phyloP scores from a whole-genome alignment of 2,797 vertebrate species.

The Coccyzus lansbergi region DNA sequence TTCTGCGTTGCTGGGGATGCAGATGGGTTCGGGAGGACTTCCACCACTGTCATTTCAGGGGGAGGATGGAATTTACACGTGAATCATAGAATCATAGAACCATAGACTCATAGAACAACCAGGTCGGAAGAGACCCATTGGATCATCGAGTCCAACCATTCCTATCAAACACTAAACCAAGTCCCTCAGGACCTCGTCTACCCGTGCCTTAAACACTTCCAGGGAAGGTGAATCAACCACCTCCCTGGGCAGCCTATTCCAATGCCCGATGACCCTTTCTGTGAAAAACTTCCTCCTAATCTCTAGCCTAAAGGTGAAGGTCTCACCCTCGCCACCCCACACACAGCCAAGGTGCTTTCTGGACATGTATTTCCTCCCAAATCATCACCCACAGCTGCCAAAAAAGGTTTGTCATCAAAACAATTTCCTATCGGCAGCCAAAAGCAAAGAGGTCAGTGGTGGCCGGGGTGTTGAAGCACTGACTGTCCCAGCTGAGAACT shows the following conservation, averaged over 20 bases:
- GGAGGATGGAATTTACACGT: not conserved
- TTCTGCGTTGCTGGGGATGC: not conserved
- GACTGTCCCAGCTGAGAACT: not conserved
- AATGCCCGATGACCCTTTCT: no score
- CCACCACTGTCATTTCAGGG: not conserved
- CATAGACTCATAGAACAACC: no score
- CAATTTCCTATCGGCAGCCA: not conserved
- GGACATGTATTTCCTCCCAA: not conserved
- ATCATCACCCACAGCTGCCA: not conserved
- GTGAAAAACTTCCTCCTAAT: no score
- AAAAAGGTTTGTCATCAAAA: not conserved
- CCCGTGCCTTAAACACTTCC: no score
- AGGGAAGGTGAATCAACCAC: no score
- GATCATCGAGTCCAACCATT: no score
- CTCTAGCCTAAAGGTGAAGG: no score
- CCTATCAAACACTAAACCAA: no score
- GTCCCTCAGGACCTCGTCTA: no score
- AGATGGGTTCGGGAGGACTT: not conserved
- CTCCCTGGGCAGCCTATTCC: no score
- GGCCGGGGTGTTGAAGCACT: accelerated
- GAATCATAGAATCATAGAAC: no score
- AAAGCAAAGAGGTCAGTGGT: not conserved
- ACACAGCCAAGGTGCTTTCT: not conserved
- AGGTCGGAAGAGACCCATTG: no score
- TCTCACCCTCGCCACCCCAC: not conserved